Evolutionary conservation across 2,113 vertebrate genomes (phyloP).

Genomic region (Pseudorhombus dupliciocellatus): DNA sequence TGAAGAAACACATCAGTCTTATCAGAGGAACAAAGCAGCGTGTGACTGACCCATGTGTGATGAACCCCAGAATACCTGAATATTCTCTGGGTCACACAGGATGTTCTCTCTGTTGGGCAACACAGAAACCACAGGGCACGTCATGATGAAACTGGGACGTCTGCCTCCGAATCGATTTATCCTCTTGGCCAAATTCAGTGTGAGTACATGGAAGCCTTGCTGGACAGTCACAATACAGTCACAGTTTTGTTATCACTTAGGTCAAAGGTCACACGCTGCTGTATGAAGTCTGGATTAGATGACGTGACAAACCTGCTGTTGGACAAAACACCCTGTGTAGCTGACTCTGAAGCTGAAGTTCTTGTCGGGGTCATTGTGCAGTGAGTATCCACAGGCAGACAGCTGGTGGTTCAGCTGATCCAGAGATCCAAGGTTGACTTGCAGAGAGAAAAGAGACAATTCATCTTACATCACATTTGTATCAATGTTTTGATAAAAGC

Average conservation of each 20-base stretch:
- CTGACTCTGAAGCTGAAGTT: constrained; percentile 76
- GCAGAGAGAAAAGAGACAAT: neutral
- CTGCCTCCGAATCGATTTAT: constrained; percentile 63
- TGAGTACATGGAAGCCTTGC: constrained; percentile 62
- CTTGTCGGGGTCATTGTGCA: constrained; percentile 68
- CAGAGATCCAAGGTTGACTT: constrained; percentile 67
- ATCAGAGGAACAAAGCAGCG: constrained; percentile 1
- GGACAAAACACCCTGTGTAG: constrained; percentile 76
- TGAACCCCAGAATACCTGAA: constrained; percentile 64
- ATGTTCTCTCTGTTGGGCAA: constrained; percentile 71
- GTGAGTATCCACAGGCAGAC: constrained; percentile 72
- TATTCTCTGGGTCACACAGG: constrained; percentile 66
- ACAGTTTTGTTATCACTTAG: neutral
- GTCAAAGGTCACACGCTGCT: neutral
- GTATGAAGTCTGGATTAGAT: neutral
- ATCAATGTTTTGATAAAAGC: neutral
- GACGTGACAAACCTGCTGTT: constrained; percentile 55
- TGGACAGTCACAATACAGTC: constrained; percentile 26
- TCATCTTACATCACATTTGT: neutral
- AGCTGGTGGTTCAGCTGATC: constrained; percentile 71
- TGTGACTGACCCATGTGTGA: neutral
- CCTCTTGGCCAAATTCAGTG: constrained; percentile 66
- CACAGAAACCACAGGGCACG: constrained; percentile 72
- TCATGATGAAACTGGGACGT: constrained; percentile 71
- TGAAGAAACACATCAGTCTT: constrained; percentile 21